Evolutionary conservation across 2,113 vertebrate genomes (phyloP).

Genomic region (Oncorhynchus nerka): DNA sequence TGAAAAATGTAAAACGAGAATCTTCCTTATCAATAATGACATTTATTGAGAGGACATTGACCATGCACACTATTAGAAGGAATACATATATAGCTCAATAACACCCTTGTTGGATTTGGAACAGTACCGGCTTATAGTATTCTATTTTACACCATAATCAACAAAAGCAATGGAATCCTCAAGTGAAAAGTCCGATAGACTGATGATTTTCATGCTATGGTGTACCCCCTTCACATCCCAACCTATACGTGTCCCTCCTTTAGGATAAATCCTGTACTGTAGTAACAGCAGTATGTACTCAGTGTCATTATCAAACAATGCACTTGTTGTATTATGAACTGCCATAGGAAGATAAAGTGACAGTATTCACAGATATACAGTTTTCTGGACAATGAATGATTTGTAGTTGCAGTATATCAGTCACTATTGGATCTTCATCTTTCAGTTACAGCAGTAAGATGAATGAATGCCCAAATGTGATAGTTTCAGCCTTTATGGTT

Average conservation of each 20-base stretch:
- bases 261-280: neutral
- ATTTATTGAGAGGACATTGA: conserved; percentile 61
- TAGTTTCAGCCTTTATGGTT: neutral
- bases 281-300: neutral
- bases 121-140: conserved; percentile 10
- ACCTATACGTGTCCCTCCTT: neutral
- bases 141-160: conserved; percentile 8
- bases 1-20: conserved; percentile 8
- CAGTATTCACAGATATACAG: neutral
- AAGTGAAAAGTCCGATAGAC: conserved; percentile 1
- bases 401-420: neutral
- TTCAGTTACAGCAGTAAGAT: neutral
- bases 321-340: neutral
- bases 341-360: neutral
- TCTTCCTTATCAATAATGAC: conserved; percentile 58
- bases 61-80: conserved; percentile 40
- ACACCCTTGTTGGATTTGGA: neutral
- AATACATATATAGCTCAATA: conserved; percentile 21
- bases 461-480: neutral
- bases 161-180: conserved; percentile 3
- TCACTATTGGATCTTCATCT: neutral
- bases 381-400: conserved; percentile 11
- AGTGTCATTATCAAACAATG: conserved; percentile 3
- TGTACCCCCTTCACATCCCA: too few species aligned
- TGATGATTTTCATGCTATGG: neutral